These are phyloP conservation scores for Onychostoma macrolepis DNA, from an alignment of 2,113 vertebrate species.

Conservation along the genomic window DNA sequence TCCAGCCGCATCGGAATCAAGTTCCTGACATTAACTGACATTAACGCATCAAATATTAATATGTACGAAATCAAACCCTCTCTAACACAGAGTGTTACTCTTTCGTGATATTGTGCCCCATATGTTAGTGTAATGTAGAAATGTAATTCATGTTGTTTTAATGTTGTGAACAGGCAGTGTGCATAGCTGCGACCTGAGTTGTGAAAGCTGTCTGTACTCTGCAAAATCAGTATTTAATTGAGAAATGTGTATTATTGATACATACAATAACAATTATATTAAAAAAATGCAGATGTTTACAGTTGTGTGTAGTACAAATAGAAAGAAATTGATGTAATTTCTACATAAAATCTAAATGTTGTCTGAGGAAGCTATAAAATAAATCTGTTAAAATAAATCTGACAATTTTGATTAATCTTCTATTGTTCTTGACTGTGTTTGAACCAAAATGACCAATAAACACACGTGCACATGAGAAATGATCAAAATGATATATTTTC, in stretches of 20 bases:
- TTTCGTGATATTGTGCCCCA: slow-evolving; percentile 2
- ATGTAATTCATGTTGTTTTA: slow-evolving; percentile 19
- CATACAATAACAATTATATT: slow-evolving; percentile 45
- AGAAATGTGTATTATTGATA: slow-evolving; percentile 54
- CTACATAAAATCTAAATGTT: slow-evolving; percentile 61
- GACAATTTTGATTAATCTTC: slow-evolving; percentile 57
- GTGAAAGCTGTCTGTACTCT: slow-evolving; percentile 39
- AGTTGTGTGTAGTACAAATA: slow-evolving; percentile 60
- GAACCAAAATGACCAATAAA: neutral
- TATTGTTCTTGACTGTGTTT: neutral
- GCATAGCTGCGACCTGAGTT: neutral
- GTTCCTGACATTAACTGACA: neutral
- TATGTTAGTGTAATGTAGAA: slow-evolving; percentile 37
- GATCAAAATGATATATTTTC: neutral
- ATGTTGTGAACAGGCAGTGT: neutral
- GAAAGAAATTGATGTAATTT: slow-evolving; percentile 63
- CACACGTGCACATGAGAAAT: neutral
- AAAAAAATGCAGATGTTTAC: slow-evolving; percentile 52
- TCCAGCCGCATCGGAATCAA: neutral
- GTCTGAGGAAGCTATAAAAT: slow-evolving; percentile 57
- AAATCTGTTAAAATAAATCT: slow-evolving; percentile 69
- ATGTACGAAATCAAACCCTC: neutral
- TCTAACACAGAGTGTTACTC: neutral
- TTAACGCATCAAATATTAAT: slow-evolving; percentile 1
- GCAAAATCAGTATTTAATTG: slow-evolving; percentile 58